These are phyloP conservation scores for Thinocorus orbignyianus DNA, from an alignment of 2,113 vertebrate species.

Conservation along the genomic window DNA sequence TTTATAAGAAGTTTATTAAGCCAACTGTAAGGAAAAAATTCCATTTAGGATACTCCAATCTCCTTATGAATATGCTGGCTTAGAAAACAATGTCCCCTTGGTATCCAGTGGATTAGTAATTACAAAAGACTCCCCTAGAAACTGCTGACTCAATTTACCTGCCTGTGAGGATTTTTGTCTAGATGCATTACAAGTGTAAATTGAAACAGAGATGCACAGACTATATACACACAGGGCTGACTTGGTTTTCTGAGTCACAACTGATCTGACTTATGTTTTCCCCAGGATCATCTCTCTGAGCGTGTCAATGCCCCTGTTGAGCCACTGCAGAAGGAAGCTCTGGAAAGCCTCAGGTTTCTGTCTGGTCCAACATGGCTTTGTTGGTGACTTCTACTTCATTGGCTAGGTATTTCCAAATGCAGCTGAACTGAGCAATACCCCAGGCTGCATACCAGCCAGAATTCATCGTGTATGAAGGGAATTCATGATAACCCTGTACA, in stretches of 20 bases:
- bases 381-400: background rate
- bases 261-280: background rate
- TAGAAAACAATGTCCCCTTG: background rate
- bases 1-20: background rate
- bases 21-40: background rate
- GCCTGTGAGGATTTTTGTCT: background rate
- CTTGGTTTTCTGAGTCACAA: background rate
- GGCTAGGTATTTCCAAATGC: background rate
- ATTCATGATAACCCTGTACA: background rate
- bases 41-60: background rate
- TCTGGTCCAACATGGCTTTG: background rate
- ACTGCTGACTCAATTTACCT: background rate
- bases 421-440: background rate
- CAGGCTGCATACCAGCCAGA: background rate
- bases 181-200: background rate
- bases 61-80: background rate
- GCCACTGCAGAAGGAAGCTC: background rate
- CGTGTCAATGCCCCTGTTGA: rapidly evolving
- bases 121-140: background rate
- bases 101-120: background rate
- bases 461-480: background rate
- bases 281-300: background rate
- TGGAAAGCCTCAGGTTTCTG: background rate
- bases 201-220: background rate
- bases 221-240: background rate